These are phyloP conservation scores for Micrasema longulum DNA, from an alignment of 1,140 invertebrate genomes.

Conservation along the genomic window DNA sequence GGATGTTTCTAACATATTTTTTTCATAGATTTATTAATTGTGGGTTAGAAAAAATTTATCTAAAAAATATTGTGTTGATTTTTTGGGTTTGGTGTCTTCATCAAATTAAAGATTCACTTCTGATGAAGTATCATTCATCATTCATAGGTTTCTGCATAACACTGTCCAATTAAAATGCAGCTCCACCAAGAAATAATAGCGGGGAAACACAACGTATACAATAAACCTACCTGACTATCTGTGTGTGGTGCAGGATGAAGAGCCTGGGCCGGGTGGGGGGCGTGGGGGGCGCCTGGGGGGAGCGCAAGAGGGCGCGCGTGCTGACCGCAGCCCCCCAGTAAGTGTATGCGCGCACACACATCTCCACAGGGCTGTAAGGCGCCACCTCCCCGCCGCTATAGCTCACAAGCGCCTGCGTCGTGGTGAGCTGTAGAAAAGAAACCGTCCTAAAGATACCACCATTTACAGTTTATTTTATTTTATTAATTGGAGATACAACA, in stretches of 20 bases:
- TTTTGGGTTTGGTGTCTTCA: no score
- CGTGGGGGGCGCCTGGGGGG: constrained; percentile 79
- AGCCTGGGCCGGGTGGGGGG: constrained; percentile 77
- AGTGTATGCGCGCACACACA: constrained; percentile 83
- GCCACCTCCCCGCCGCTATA: constrained; percentile 65
- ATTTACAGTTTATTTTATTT: no score
- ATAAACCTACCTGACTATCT: constrained; percentile 53
- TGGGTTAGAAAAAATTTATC: no score
- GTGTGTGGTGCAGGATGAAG: constrained; percentile 70
- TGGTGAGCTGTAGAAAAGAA: constrained; percentile 61
- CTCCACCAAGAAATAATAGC: neutral
- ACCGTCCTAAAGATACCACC: no score
- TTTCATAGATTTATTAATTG: no score
- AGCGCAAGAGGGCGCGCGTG: constrained; percentile 70
- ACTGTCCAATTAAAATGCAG: no score
- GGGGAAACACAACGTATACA: neutral
- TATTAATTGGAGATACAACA: no score
- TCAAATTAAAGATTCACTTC: no score
- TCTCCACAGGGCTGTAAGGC: constrained; percentile 76
- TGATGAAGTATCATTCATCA: no score
- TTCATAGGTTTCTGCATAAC: no score
- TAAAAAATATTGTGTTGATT: no score
- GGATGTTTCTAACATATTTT: no score
- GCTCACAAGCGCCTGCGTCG: constrained; percentile 63
- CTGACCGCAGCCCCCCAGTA: constrained; percentile 82